These are phyloP conservation scores for Neoascia interrupta DNA, from an alignment of 2,888 invertebrate genomes.

Conservation along the genomic window DNA sequence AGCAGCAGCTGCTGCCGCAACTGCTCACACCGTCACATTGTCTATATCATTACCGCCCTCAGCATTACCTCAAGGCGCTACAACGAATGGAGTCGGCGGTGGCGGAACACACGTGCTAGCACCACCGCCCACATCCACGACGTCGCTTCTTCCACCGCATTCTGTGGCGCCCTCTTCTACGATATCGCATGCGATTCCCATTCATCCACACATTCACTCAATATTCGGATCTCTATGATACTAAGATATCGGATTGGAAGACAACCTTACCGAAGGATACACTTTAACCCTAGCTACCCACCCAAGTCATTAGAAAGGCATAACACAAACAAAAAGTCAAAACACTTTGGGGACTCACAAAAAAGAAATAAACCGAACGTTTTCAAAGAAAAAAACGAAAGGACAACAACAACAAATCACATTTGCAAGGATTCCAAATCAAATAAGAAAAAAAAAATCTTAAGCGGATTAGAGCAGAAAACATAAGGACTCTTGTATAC, in stretches of 20 bases:
- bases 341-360: slow-evolving; percentile 37
- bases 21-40: slow-evolving; percentile 77
- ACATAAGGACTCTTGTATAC: slow-evolving; percentile 65
- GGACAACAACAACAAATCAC: slow-evolving; percentile 64
- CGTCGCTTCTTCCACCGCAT: slow-evolving; percentile 59
- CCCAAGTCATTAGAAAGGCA: slow-evolving; percentile 43
- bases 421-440: slow-evolving; percentile 67
- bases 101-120: slow-evolving; percentile 70
- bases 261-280: slow-evolving; percentile 55
- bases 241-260: slow-evolving; percentile 75
- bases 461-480: slow-evolving; percentile 60
- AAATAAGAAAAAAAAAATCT: slow-evolving; percentile 46
- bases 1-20: slow-evolving; percentile 67
- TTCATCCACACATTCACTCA: slow-evolving; percentile 79
- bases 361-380: slow-evolving; percentile 28
- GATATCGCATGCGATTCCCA: slow-evolving; percentile 78
- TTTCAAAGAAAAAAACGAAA: slow-evolving; percentile 32
- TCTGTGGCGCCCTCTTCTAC: slow-evolving; percentile 71
- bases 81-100: slow-evolving; percentile 74
- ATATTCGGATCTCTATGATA: slow-evolving; percentile 80
- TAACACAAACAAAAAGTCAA: slow-evolving; percentile 14
- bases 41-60: slow-evolving; percentile 78
- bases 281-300: slow-evolving; percentile 59
- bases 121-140: slow-evolving; percentile 60
- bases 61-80: slow-evolving; percentile 70